Evolutionary conservation across 2,888 invertebrate genomes (phyloP), one percentile per base, ranked within the genome.

Genomic region (Cerastis leucographa): DNA sequence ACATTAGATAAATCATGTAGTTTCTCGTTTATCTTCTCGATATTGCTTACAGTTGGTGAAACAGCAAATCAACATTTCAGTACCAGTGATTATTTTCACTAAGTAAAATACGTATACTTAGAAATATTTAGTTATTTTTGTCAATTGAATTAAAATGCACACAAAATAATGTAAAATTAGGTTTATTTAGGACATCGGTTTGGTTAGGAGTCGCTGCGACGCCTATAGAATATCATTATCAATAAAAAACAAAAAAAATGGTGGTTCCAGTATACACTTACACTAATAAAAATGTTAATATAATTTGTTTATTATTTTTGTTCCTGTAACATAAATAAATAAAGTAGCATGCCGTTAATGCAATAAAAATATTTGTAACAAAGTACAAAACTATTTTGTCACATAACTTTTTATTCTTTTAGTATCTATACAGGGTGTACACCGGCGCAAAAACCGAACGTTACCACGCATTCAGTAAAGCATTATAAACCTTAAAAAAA

Each of bases 241-340:
- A 82, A 85, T 85, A 88, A 83, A 88, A 86, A 84, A 61, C 84
- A 76, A 74, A 65, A 70, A 88, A 84, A 81, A 79, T 86, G 88
- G 89, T 90, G 91, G 90, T 92, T 92, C 87, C 89, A 90, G 88
- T 91, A 90, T 90, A 91, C 86, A 91, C 76, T 86, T 87, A 89
- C 78, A 87, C 83, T 85, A 92, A 92, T 90, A 92, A 92, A 83
- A 61, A 89, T 84, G 86, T 90, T 83, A 87, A 87, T 85, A 73
- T 77, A 65, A 54, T 62, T 87, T 81, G 83, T 89, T 91, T 81
- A 86, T 89, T 89, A 77, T 74, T 68, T 59, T 69, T 64, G 49
- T 25, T 80, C 66, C 66, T 62, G 3, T 70, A 44, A 51, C 14
- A 51, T 64, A 22, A 14, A 51, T 62, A 65, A 51, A 66, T 62